Evolutionary conservation across 2,797 vertebrate genomes (phyloP), one percentile per base, ranked within the genome.

Genomic region (Macroramphosus scolopax): DNA sequence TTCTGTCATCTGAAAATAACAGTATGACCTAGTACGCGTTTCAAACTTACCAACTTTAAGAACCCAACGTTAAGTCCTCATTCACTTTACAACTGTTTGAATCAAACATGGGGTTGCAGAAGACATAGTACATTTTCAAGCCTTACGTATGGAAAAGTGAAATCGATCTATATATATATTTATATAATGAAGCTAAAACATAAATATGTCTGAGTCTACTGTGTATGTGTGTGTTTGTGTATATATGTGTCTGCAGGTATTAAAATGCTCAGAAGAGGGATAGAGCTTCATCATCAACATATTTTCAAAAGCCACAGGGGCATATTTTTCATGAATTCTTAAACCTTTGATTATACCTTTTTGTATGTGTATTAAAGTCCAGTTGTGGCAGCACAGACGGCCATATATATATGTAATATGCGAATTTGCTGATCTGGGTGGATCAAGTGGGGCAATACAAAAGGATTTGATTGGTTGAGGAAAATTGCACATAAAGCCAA

Each of bases 391-490:
- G n/a, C n/a, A n/a, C n/a, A n/a, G 72, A 22, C 3, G 20, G 20
- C 6, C 20, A 6, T 3, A 22, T 3, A 22, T 52, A 68, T 72
- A 62, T 57, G 63, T 71, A 75, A 51, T 15, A 4, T 46, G 58
- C 55, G 48, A 57, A 54, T 74, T 80, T 85, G 70, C 77, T 80
- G 66, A 57, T 80, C 38, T 49, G 58, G 70, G 65, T 18, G 50
- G 38, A 16, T 39, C 55, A 42, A 52, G 22, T 14, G 11, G 32
- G 29, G 50, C 36, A 30, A 6, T 31, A 50, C 16, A 45, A 26
- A 45, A 33, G 16, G 33, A 59, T 74, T 26, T 57, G 40, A 75
- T 78, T 75, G 69, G 72, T 43, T 55, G 18, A 50, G 10, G 31
- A 42, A 38, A 72, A 61, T 49, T n/a, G 59, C 33, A 41, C 47